A percentile compares a stretch with the other conserved stretches of the same genome.
These are phyloP conservation scores for Gonocerus acuteangulatus DNA, from an alignment of 2,888 invertebrate species.

Conservation along the genomic window DNA sequence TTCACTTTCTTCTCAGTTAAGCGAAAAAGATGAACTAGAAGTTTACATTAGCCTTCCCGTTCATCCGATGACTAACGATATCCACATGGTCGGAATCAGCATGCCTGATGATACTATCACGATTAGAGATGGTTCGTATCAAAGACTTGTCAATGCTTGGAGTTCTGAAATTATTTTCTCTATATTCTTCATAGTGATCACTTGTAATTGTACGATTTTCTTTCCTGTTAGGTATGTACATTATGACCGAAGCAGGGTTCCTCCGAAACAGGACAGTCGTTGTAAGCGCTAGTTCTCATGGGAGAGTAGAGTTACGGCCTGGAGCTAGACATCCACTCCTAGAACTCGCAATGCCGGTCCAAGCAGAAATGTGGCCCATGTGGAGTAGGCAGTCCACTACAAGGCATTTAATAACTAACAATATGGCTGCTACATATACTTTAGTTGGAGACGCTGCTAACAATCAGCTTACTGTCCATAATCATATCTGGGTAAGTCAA, in stretches of 20 bases:
- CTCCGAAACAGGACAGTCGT: slow-evolving; percentile 32
- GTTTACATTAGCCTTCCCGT: slow-evolving; percentile 57
- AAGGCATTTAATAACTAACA: slow-evolving; percentile 68
- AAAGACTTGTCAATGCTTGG: background rate
- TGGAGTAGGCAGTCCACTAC: slow-evolving; percentile 76
- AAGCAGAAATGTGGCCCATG: slow-evolving; percentile 84
- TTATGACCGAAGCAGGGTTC: slow-evolving; percentile 57
- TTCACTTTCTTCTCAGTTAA: slow-evolving; percentile 66
- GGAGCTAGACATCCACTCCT: slow-evolving; percentile 72
- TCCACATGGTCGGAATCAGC: slow-evolving; percentile 37
- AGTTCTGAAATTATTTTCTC: background rate
- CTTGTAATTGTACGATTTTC: too few relatives aligned
- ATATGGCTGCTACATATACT: slow-evolving; percentile 73
- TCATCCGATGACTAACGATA: slow-evolving; percentile 35
- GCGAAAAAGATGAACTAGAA: slow-evolving; percentile 66
- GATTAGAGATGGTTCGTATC: slow-evolving; percentile 53
- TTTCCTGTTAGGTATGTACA: slow-evolving; percentile 50
- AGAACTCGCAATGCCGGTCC: slow-evolving; percentile 75
- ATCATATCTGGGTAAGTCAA: slow-evolving; percentile 41
- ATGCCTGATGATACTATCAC: slow-evolving; percentile 55
- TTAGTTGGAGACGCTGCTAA: slow-evolving; percentile 71
- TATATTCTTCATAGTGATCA: background rate
- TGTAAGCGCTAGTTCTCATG: slow-evolving; percentile 25
- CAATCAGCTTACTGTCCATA: slow-evolving; percentile 68
- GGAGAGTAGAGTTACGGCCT: slow-evolving; percentile 30